These are phyloP conservation scores for Vulpes vulpes DNA, from an alignment of 2,113 vertebrate species.

Conservation along the genomic window DNA sequence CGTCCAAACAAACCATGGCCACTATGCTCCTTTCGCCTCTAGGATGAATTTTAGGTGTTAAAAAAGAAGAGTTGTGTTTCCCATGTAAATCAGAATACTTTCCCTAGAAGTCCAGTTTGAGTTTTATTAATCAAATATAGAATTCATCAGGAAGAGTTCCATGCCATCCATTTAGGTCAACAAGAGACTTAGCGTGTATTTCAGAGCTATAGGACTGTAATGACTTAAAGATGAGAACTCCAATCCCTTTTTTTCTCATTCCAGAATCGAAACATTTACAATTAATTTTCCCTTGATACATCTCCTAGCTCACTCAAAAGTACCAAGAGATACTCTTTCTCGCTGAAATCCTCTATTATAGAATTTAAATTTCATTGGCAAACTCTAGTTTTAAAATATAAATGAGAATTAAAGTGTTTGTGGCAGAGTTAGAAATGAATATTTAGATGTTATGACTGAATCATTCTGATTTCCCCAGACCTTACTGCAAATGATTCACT, in stretches of 20 bases:
- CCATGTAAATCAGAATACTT: neutral
- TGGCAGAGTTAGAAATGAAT: neutral
- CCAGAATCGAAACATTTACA: neutral
- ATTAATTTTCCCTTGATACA: slow-evolving; percentile 8
- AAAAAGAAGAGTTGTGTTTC: slow-evolving; percentile 28
- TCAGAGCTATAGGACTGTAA: neutral
- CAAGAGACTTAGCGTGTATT: neutral
- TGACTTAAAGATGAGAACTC: neutral
- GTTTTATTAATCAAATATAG: slow-evolving; percentile 1
- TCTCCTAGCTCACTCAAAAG: neutral
- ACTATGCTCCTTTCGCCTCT: neutral
- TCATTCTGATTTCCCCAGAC: neutral
- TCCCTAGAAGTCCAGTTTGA: neutral
- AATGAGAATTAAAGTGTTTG: neutral
- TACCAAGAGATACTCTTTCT: neutral
- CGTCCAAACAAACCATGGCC: neutral
- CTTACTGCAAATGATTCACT: neutral
- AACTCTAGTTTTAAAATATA: slow-evolving; percentile 37
- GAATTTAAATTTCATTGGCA: slow-evolving; percentile 16
- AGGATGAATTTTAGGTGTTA: neutral
- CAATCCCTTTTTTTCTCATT: neutral
- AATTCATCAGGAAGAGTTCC: slow-evolving; percentile 6
- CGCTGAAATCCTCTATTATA: neutral
- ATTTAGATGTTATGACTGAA: neutral
- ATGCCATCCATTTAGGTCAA: neutral